Evolutionary conservation across 2,797 vertebrate genomes (phyloP).

Genomic region (Esox masquinongy): DNA sequence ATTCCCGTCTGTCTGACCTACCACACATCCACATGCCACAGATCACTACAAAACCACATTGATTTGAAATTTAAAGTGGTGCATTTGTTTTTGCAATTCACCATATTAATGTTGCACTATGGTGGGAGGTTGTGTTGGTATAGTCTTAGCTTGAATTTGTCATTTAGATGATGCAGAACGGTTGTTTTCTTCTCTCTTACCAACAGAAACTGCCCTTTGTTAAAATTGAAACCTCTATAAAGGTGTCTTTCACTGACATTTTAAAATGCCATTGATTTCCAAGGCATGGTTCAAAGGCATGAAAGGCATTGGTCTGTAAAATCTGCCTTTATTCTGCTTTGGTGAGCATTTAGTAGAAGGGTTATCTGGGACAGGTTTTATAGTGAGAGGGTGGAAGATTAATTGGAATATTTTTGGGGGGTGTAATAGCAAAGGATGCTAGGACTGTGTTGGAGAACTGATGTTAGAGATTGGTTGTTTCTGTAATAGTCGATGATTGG

Average conservation of each 20-base stretch:
- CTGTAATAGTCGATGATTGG: constrained; percentile 49
- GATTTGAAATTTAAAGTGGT: constrained; percentile 12
- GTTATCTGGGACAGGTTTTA: constrained; percentile 57
- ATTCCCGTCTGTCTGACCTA: no score
- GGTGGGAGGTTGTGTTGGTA: not conserved
- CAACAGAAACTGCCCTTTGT: not conserved
- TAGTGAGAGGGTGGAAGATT: constrained; percentile 51
- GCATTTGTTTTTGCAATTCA: constrained; percentile 30
- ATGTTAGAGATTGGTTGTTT: constrained; percentile 45
- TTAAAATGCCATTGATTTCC: constrained; percentile 49
- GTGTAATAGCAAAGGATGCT: constrained; percentile 34
- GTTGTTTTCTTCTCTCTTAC: not conserved
- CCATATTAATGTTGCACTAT: constrained; percentile 22
- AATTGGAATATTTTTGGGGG: constrained; percentile 33
- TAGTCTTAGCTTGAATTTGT: constrained; percentile 18
- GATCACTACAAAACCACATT: constrained; percentile 18
- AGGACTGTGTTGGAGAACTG: constrained; percentile 29
- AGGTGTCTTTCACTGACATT: constrained; percentile 42
- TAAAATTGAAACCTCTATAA: not conserved
- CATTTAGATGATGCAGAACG: not conserved
- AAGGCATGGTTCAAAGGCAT: constrained; percentile 27
- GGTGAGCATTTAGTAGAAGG: constrained; percentile 46
- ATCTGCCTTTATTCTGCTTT: constrained; percentile 43
- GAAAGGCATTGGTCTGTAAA: constrained; percentile 33
- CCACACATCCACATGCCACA: not conserved